Conservation (phyloP, 2,888 invertebrate species). For the Brachyptera risi region DNA sequence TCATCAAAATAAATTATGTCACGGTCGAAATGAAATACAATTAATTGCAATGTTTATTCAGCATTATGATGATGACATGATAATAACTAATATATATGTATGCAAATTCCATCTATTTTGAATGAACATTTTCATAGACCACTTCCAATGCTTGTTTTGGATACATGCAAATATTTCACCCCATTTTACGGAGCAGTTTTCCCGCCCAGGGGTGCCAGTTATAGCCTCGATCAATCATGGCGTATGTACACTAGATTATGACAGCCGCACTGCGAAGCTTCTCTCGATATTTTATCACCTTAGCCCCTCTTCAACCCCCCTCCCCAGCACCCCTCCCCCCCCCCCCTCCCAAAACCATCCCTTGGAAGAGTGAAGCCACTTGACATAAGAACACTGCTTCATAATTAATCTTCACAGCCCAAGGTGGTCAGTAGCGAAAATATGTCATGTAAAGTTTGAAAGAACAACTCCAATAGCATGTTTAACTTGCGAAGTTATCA, state of each 20-base stretch:
- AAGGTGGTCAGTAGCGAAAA: background rate
- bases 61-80: too few relatives aligned
- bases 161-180: background rate
- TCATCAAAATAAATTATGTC: too few relatives aligned
- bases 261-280: background rate
- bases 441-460: too few relatives aligned
- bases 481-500: too few relatives aligned
- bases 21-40: too few relatives aligned
- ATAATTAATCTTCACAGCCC: constrained; percentile 23
- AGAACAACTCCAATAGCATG: too few relatives aligned
- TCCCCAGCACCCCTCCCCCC: background rate
- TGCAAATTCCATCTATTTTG: too few relatives aligned
- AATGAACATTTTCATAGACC: too few relatives aligned
- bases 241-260: background rate
- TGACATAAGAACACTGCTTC: background rate
- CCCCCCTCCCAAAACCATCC: background rate
- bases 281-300: background rate
- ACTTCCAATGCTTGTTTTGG: too few relatives aligned
- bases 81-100: too few relatives aligned
- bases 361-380: background rate
- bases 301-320: background rate
- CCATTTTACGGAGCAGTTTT: background rate
- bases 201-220: background rate
- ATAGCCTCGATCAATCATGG: constrained; percentile 4
- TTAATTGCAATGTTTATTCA: too few relatives aligned